phyloP scores from a whole-genome alignment of 2,888 invertebrate genomes.

The Tetropium fuscum region DNA sequence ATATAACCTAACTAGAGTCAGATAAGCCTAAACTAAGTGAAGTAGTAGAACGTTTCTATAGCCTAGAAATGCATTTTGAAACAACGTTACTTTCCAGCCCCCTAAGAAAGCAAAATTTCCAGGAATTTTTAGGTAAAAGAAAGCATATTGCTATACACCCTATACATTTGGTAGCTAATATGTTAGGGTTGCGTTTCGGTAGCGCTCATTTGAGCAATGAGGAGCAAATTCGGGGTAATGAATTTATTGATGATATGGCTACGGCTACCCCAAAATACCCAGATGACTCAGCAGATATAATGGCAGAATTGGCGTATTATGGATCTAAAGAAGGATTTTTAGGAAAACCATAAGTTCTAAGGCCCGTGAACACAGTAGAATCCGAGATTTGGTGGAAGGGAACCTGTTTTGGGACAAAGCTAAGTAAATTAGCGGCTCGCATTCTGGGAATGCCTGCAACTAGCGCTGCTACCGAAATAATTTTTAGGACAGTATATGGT shows the following conservation, averaged over 20 bases:
- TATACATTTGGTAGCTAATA: conserved; percentile 20
- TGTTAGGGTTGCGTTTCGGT: conserved; percentile 11
- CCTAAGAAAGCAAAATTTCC: conserved; percentile 1
- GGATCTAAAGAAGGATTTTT: no score
- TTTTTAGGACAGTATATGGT: no score
- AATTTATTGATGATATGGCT: conserved; percentile 9
- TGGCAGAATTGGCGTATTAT: no score
- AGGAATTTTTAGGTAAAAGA: background rate
- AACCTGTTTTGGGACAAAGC: no score
- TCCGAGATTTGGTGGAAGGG: no score
- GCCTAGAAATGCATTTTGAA: conserved; percentile 20
- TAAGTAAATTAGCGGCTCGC: no score
- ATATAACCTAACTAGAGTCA: conserved; percentile 22
- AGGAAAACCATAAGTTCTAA: no score
- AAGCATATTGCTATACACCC: conserved; percentile 5
- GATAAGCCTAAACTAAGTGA: background rate
- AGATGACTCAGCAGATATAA: conserved; percentile 11
- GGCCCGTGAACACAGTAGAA: no score
- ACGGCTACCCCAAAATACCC: conserved; percentile 13
- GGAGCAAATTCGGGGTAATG: conserved; percentile 15
- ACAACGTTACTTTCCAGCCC: background rate
- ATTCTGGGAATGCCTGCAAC: no score
- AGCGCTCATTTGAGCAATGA: conserved; percentile 13
- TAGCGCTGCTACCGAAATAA: no score
- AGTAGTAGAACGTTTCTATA: conserved; percentile 23